These are phyloP conservation scores for Lichenostomus cassidix DNA, from an alignment of 2,113 vertebrate genomes.

Conservation along the genomic window DNA sequence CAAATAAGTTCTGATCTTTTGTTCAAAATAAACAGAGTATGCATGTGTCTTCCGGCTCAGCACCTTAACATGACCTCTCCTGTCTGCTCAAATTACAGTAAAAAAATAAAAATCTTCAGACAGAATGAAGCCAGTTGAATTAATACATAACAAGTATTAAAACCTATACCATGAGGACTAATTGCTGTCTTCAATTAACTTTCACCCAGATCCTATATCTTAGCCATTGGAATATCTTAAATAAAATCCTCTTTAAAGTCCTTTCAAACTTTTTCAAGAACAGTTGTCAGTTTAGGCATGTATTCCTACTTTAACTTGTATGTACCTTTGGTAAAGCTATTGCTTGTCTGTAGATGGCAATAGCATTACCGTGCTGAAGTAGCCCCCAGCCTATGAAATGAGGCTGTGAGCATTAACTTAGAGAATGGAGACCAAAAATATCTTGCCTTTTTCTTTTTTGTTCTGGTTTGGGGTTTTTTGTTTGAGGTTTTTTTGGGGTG, in stretches of 20 bases:
- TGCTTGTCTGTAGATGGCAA: conserved; percentile 55
- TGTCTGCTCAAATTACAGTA: not conserved
- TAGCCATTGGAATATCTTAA: not conserved
- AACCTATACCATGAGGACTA: not conserved
- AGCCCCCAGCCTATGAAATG: not conserved
- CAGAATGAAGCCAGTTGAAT: not conserved
- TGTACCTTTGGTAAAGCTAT: not conserved
- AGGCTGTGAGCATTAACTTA: not conserved
- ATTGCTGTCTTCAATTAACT: not conserved
- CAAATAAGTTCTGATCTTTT: not conserved
- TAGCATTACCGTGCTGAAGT: conserved; percentile 1
- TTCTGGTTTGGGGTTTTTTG: too few relatives aligned
- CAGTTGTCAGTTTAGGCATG: not conserved
- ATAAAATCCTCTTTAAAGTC: not conserved
- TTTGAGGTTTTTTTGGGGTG: too few relatives aligned
- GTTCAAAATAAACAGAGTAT: not conserved
- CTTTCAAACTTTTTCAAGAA: not conserved
- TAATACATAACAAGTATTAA: not conserved
- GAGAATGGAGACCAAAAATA: not conserved
- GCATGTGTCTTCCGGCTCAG: not conserved
- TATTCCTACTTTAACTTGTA: not conserved
- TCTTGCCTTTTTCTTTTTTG: not conserved
- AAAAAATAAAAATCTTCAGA: not conserved
- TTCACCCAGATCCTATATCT: not conserved
- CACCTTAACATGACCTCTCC: not conserved